Evolutionary conservation across 2,888 invertebrate genomes (phyloP).

Genomic region (Apotomis betuletana): DNA sequence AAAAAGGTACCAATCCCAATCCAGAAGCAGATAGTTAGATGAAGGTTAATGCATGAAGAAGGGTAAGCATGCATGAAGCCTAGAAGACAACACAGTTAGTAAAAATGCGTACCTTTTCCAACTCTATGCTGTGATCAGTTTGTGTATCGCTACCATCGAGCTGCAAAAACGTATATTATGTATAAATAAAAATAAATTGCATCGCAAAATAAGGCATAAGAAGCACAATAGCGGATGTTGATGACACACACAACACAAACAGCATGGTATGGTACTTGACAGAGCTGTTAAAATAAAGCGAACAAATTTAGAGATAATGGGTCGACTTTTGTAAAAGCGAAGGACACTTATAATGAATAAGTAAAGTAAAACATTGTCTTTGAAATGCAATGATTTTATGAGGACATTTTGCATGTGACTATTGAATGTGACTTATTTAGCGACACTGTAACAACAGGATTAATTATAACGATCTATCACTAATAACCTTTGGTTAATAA

Average conservation of each 20-base stretch:
- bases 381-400: background rate
- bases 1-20: constrained; percentile 69
- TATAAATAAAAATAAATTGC: constrained; percentile 72
- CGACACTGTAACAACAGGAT: background rate
- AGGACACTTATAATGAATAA: background rate
- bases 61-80: constrained; percentile 47
- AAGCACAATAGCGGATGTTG: constrained; percentile 16
- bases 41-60: constrained; percentile 53
- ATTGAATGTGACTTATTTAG: background rate
- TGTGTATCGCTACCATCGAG: constrained; percentile 82
- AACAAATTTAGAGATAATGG: background rate
- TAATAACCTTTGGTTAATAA: too few species aligned
- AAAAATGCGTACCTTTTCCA: constrained; percentile 83
- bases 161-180: constrained; percentile 82
- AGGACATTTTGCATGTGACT: background rate
- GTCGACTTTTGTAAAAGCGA: constrained; percentile 9
- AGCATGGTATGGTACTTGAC: constrained; percentile 6
- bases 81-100: constrained; percentile 72
- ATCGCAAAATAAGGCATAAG: constrained; percentile 55
- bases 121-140: constrained; percentile 81
- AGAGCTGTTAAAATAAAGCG: constrained; percentile 20
- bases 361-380: background rate
- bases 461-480: too few species aligned
- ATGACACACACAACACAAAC: constrained; percentile 23
- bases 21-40: constrained; percentile 47